Evolutionary conservation across 2,888 invertebrate species (phyloP).

Genomic region (Microctonus hyperodae): DNA sequence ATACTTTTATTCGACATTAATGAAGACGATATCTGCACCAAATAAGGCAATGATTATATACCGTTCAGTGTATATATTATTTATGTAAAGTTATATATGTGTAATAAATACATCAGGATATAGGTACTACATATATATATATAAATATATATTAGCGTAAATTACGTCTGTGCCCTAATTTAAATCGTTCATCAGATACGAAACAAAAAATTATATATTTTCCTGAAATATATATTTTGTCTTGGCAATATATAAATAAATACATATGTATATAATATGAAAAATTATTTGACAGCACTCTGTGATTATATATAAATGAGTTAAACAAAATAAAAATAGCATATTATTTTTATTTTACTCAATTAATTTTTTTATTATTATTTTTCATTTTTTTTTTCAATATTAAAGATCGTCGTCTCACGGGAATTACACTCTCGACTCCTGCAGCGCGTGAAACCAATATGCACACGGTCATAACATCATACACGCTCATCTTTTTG

Average conservation of each 20-base stretch:
- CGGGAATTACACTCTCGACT: constrained; percentile 14
- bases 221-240: background rate
- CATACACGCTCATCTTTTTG: constrained; percentile 17
- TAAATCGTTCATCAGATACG: background rate
- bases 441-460: constrained; percentile 12
- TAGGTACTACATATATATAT: background rate
- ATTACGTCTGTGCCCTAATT: background rate
- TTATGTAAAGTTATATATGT: background rate
- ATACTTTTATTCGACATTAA: constrained; percentile 18
- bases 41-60: constrained; percentile 23
- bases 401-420: background rate
- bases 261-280: background rate
- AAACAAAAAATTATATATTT: background rate
- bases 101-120: background rate
- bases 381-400: background rate
- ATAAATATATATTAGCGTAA: background rate
- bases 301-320: background rate
- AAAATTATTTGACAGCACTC: background rate
- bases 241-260: no score
- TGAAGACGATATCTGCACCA: constrained; percentile 17
- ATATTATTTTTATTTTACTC: background rate
- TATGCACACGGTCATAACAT: background rate
- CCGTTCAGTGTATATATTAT: background rate
- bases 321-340: background rate
- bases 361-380: background rate